Base-by-base conservation (phyloP, 2,888 invertebrate genomes). In the Bombylius discolor region DNA sequence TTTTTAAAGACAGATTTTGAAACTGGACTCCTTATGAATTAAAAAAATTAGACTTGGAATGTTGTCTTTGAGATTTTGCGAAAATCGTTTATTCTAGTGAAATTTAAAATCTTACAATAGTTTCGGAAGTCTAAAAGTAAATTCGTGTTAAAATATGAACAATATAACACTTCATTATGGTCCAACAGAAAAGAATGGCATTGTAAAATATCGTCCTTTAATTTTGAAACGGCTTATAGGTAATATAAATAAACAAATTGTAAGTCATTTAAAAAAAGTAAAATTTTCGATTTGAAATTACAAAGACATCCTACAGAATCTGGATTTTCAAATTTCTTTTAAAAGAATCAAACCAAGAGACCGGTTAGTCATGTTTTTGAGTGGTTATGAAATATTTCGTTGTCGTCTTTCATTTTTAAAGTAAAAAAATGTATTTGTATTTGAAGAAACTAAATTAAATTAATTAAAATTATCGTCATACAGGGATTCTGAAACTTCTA, bases 91-190 rank as follows among this genome's bases (percentile, higher is more conserved):
- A 23, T 23, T 23, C 23, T 23, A 23, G 23, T 23, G 23, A 23
- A 23, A 23, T 23, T 3, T 23, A 23, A 23, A 23, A 23, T 23
- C 23, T 23, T n/a, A n/a, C n/a, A n/a, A n/a, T n/a, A n/a, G n/a
- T n/a, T n/a, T n/a, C n/a, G n/a, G n/a, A 23, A 23, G 3, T 23
- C 23, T 23, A 23, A 23, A 23, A 23, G 23, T 23, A 23, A 23
- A 23, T 23, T 23, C 23, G 3, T 23, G 3, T 23, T 23, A 2
- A 23, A 23, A 23, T 36, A 53, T 53, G 47, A 55, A 50, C 51
- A 53, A 48, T 45, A 49, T 59, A 32, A 57, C 55, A n/a, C 13
- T 59, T 13, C 53, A 53, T 34, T 59, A 57, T 44, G 59, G 59
- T 33, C 59, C 59, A 42, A 55, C 52, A 33, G 51, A 55, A 34